Evolutionary conservation across 2,113 vertebrate species (phyloP), one percentile per base, ranked within the genome.

Genomic region (Motacilla tschutschensis): DNA sequence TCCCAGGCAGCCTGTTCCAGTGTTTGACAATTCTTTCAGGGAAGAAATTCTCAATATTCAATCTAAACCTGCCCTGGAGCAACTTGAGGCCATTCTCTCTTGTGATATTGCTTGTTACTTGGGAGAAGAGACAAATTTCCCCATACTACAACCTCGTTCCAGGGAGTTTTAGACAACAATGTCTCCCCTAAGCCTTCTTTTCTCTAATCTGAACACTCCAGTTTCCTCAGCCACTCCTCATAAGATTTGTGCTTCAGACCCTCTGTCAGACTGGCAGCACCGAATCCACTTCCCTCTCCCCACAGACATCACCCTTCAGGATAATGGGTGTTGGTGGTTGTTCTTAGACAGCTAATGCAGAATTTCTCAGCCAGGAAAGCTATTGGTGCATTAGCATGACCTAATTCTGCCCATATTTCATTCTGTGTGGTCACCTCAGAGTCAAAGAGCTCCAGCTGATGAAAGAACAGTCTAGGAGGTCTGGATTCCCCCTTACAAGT

Each of bases 61-160:
- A 46, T 25, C 8, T 59, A 46, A 53, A 40, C 19, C 5, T 35
- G 14, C 9, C 11, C 25, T 59, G 16, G 28, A 21, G 8, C 8
- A 51, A 35, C 38, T 3, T 46, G 24, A 59, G 14, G 13, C 19
- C 24, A 18, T 53, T 51, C 59, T n/a, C 29, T 35, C 38, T 25
- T 44, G 17, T 35, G 16, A 14, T 53, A 12, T 46, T 58, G 0
- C 19, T 33, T 72, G 24, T 40, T 66, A 26, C 29, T 8, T 59
- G 24, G 11, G 24, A 73, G 59, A 53, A 59, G 20, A 53, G 17
- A 59, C 8, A 5, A 31, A 46, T 29, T 51, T 25, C 11, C 20
- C 20, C 8, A 8, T 3, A 3, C 0, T 15, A 15, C 13, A 46
- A 2, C 6, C 7, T 53, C 11, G 11, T 53, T 65, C 21, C 9